Evolutionary conservation across 2,888 invertebrate genomes (phyloP).

Genomic region (Adelognathus sp.): DNA sequence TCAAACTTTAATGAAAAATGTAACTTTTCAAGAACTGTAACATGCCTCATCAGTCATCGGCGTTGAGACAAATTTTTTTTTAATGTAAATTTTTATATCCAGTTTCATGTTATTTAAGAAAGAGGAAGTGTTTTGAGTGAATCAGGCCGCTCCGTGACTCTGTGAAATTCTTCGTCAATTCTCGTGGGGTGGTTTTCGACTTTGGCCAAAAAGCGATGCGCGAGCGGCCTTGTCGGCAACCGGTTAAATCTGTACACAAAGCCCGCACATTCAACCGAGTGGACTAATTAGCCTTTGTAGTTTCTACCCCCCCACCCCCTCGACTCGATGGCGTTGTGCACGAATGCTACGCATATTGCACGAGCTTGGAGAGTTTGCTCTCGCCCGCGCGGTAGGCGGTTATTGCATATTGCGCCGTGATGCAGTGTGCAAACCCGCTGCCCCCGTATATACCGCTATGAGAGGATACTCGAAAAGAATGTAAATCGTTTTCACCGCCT

Average conservation of each 20-base stretch:
- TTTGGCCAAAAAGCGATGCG: neutral
- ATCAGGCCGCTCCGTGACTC: neutral
- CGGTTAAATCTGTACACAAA: conserved; percentile 19
- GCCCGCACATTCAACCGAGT: conserved; percentile 33
- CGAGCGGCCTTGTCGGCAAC: too few species aligned
- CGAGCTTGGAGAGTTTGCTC: neutral
- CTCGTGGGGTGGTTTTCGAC: too few species aligned
- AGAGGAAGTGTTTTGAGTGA: too few species aligned
- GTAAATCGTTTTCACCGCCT: neutral
- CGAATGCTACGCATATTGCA: neutral
- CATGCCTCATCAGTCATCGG: too few species aligned
- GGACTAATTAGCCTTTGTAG: conserved; percentile 58
- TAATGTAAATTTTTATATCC: too few species aligned
- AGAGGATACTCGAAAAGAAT: conserved; percentile 3
- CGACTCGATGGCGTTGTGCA: neutral
- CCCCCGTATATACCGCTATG: too few species aligned
- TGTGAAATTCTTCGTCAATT: neutral
- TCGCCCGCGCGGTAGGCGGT: neutral
- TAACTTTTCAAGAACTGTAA: too few species aligned
- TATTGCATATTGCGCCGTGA: conserved; percentile 1
- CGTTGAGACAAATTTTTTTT: too few species aligned
- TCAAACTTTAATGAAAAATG: too few species aligned
- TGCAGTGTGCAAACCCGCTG: neutral
- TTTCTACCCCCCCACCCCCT: conserved; percentile 8
- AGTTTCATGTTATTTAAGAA: too few species aligned